Base-by-base conservation (phyloP, 1,140 invertebrate species). In the Uloborus diversus region DNA sequence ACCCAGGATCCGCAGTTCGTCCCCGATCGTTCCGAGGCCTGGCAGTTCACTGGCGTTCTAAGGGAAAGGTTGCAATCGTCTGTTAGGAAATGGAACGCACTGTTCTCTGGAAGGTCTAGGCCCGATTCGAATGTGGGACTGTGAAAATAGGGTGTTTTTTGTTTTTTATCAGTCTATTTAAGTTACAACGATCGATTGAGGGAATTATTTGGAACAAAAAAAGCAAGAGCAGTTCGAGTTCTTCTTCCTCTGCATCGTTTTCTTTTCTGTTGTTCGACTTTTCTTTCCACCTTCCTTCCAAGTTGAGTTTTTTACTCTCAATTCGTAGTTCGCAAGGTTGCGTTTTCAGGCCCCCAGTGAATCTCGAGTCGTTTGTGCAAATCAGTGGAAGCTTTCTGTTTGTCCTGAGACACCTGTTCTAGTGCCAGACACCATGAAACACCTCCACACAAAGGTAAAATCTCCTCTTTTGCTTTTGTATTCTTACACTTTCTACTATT, bases 351-450 rank as follows among this genome's bases (percentile, higher is more conserved):
- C n/a, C n/a, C n/a, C n/a, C n/a, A n/a, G n/a, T n/a, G n/a, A n/a
- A n/a, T 28, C 61, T 66, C 62, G 37, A 76, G 73, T 42, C 35
- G 20, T 76, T 64, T 76, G 61, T 76, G 73, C 59, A 17, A 28
- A 4, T 42, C 35, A 27, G 73, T 62, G 62, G 73, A 61, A 76
- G 61, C 32, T 53, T 76, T 76, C 73, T 76, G 73, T 76, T 76
- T 76, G 73, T 51, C 73, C 62, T 76, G 73, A 23, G 73, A 76
- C 73, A 76, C 53, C 25, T 76, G 73, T 76, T 76, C 73, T 28
- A 56, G 53, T 27, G 70, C 70, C n/a, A 17, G 30, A 75, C 37
- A 42, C 13, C n/a, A 75, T 75, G 70, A 42, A 61, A 62, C n/a
- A 62, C 49, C 30, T 65, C 49, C 32, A 51, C 20, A 23, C n/a